A percentile compares a stretch with the other conserved stretches of the same genome.
These are phyloP conservation scores for Phaedon cochleariae DNA, from an alignment of 2,888 invertebrate genomes.

Conservation along the genomic window DNA sequence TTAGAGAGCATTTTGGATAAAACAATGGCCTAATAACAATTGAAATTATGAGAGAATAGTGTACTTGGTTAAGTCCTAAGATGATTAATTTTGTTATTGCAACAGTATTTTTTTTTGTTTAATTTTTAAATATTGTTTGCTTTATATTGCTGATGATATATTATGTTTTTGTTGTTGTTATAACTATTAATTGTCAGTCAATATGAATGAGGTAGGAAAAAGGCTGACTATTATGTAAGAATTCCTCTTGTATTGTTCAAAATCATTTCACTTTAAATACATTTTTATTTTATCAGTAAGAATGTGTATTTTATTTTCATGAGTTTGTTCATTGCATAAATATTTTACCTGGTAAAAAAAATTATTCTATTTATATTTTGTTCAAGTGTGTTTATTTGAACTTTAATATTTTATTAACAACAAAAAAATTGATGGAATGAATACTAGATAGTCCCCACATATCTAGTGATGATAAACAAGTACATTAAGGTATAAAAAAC, in stretches of 20 bases:
- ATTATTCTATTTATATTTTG: too few species aligned
- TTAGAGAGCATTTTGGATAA: too few species aligned
- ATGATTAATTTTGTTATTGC: not conserved
- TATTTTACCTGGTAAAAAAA: not conserved
- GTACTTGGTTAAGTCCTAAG: too few species aligned
- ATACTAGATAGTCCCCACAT: too few species aligned
- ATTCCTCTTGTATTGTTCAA: not conserved
- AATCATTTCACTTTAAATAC: not conserved
- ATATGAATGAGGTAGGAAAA: constrained; percentile 22
- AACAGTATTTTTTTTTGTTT: not conserved
- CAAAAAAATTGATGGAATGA: too few species aligned
- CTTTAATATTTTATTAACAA: too few species aligned
- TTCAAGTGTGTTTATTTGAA: too few species aligned
- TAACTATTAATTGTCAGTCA: not conserved
- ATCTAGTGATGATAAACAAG: too few species aligned
- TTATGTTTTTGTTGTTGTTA: not conserved
- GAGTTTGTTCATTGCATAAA: too few species aligned
- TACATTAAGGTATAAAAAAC: too few species aligned
- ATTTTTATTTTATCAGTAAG: not conserved
- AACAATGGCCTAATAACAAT: too few species aligned
- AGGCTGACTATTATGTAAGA: constrained; percentile 31
- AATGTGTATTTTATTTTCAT: not conserved
- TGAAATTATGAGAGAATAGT: too few species aligned
- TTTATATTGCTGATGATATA: not conserved
- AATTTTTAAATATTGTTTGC: not conserved